Evolutionary conservation across 2,888 invertebrate species (phyloP), one percentile per base, ranked within the genome.

Genomic region (Drosophila lacicola): DNA sequence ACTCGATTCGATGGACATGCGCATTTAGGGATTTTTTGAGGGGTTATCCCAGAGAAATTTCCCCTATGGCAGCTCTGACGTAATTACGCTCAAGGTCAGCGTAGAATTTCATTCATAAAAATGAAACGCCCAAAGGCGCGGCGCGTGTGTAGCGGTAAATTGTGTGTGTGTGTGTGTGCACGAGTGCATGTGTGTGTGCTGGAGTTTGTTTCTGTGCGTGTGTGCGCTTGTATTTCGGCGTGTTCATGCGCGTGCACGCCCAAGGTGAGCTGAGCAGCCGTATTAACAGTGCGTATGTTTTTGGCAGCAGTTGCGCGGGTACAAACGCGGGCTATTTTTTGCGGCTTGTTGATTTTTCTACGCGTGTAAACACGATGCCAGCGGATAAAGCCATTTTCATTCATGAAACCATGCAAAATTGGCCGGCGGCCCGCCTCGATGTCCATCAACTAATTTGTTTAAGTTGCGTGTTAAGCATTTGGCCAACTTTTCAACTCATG

Each of bases 21-120:
- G 86, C 74, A 64, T 4, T 51, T 4, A 21, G 21, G 37, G 41
- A 13, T 25, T 36, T 17, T 13, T 41, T 4, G 34, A 25, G 34
- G 34, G n/a, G 19, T 1, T 13, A 25, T 19, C 21, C 37, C 29
- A 46, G 62, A 17, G 45, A 39, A 33, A 53, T 47, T 70, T 68
- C 73, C 68, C 77, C 69, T 49, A 21, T 53, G 10, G 57, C 44
- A 55, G 55, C 78, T 75, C 80, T 86, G 88, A 86, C 87, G 86
- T 78, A 89, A 87, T 70, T 80, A 70, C 75, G 70, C 65, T 78
- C 89, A 88, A 88, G 89, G 88, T 84, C 89, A 73, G 74, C 81
- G 80, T 83, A 85, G 66, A 88, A 85, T 89, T 89, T 89, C 90
- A 89, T 89, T 89, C 90, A 89, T 89, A 90, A 89, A 88, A 87